Evolutionary conservation across 2,888 invertebrate genomes (phyloP), one percentile per base, ranked within the genome.

Genomic region (Leucoptera coffeella): DNA sequence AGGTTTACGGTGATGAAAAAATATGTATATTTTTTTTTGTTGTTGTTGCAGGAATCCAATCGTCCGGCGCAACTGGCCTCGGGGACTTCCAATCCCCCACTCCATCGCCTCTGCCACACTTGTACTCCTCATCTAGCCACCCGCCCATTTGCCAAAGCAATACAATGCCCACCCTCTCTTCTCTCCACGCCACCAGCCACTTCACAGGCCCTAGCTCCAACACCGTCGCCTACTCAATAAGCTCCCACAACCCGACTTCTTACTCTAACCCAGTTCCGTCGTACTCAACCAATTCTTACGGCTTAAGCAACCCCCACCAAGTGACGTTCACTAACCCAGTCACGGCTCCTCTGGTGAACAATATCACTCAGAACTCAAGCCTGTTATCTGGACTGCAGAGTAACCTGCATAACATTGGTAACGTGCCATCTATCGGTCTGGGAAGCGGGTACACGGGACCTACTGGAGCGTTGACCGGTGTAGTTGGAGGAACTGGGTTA

Each of bases 11-110:
- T 6, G 9, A 17, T 9, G 17, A 9, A 7, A 7, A 9, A 7
- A 17, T n/a, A n/a, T n/a, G n/a, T n/a, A n/a, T n/a, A n/a, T n/a
- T n/a, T n/a, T n/a, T n/a, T n/a, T n/a, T n/a, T n/a, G 14, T 33
- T 37, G 48, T 34, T 37, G 48, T 47, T 24, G 35, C 57, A 57
- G 75, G 75, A 42, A 73, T 81, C 48, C 76, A 81, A 43, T 73
- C 78, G 35, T 82, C 81, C 46, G 77, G 80, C 35, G 82, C 80
- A 39, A 82, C 77, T 44, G 81, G 77, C 32, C 57, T 81, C 37
- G 77, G 81, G 39, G 81, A 80, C 37, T 77, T 65, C 43, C 78
- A 75, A 45, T 78, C 77, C 28, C 78, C 76, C 40, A 58, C 78
- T 59, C 51, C 75, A 47, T 51, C 77, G 53, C 67, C 77, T 47